Evolutionary conservation across 2,888 invertebrate genomes (phyloP).

Genomic region (Theristus sp.): DNA sequence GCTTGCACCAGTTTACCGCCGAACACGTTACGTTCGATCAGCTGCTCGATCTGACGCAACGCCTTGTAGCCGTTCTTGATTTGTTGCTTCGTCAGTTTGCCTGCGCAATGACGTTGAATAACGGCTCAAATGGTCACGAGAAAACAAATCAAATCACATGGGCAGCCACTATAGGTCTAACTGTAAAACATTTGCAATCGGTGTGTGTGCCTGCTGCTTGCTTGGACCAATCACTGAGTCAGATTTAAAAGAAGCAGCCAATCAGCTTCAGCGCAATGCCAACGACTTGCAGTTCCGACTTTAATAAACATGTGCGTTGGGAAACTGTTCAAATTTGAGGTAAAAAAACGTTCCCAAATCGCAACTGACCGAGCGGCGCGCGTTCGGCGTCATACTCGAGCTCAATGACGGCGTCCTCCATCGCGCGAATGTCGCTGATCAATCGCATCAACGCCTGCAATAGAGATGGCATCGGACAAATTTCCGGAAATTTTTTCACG

Average conservation of each 20-base stretch:
- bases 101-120: conserved; percentile 27
- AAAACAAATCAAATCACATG: too few species aligned
- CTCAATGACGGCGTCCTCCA: conserved; percentile 36
- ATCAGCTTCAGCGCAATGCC: background rate
- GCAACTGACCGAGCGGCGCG: conserved; percentile 33
- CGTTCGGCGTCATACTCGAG: conserved; percentile 38
- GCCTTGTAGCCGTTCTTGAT: conserved; percentile 36
- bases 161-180: too few species aligned
- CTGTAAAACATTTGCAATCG: too few species aligned
- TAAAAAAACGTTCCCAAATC: background rate
- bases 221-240: too few species aligned
- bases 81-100: conserved; percentile 36
- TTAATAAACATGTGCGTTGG: too few species aligned
- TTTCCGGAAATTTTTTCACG: too few species aligned
- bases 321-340: too few species aligned
- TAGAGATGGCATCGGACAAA: too few species aligned
- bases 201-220: too few species aligned
- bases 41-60: conserved; percentile 32
- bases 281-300: background rate
- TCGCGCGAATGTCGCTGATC: conserved; percentile 35
- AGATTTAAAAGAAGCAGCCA: too few species aligned
- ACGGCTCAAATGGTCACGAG: too few species aligned
- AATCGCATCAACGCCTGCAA: conserved; percentile 32
- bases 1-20: conserved; percentile 29
- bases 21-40: conserved; percentile 16